Conservation (phyloP, 2,113 vertebrate genomes). For the Burhinus bistriatus region DNA sequence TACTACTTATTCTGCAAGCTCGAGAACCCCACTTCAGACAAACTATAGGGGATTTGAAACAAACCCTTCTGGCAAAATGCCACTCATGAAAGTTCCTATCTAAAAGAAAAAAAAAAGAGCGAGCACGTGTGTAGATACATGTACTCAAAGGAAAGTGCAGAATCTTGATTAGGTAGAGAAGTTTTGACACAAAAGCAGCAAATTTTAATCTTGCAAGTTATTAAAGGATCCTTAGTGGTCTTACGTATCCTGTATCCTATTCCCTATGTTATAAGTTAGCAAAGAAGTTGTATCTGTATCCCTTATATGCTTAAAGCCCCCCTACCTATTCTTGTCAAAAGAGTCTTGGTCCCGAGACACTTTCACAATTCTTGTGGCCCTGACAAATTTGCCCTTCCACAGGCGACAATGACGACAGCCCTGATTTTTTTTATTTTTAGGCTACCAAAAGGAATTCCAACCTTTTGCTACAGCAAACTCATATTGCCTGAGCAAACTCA, state of each 20-base stretch:
- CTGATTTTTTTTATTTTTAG: background rate
- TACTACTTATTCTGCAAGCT: background rate
- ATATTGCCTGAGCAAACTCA: background rate
- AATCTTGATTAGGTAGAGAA: background rate
- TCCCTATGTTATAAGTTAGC: background rate
- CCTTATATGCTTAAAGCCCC: background rate
- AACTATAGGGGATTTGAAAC: background rate
- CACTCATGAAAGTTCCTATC: background rate
- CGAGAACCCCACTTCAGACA: background rate
- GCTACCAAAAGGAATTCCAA: background rate
- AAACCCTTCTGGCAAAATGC: background rate
- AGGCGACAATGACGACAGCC: rapidly evolving
- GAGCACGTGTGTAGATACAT: background rate
- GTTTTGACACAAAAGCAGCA: background rate
- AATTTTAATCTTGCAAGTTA: background rate
- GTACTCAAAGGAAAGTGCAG: background rate
- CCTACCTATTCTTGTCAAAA: background rate
- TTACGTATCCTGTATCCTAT: background rate
- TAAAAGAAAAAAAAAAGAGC: background rate
- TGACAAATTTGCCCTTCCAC: background rate
- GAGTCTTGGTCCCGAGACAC: background rate
- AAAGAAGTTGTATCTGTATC: background rate
- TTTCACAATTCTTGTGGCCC: background rate
- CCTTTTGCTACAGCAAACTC: background rate
- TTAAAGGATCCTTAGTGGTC: background rate